phyloP scores from a whole-genome alignment of 1,140 invertebrate genomes.

The Cotesia glomerata region DNA sequence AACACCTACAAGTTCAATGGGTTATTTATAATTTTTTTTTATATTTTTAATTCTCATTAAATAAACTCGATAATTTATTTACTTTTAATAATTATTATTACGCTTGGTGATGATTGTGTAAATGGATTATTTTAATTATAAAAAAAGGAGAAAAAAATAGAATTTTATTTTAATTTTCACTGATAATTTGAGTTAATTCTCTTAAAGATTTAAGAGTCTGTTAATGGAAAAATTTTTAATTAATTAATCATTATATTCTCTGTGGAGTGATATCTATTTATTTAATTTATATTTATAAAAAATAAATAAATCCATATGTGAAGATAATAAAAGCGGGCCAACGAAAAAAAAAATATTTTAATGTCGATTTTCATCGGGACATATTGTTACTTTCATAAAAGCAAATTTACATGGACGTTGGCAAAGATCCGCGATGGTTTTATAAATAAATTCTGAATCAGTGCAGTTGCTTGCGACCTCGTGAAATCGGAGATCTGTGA shows the following conservation, averaged over 20 bases:
- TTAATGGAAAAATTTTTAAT: not conserved
- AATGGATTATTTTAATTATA: no score
- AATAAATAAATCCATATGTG: not conserved
- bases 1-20: not conserved
- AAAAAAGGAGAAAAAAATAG: not conserved
- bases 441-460: conserved; percentile 59
- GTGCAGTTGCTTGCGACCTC: conserved; percentile 38
- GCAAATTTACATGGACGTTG: conserved; percentile 41
- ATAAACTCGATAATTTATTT: not conserved
- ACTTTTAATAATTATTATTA: not conserved
- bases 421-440: conserved; percentile 48
- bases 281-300: no score
- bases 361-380: conserved; percentile 5
- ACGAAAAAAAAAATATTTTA: conserved; percentile 4
- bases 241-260: no score
- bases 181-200: no score
- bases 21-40: not conserved
- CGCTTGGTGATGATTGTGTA: no score
- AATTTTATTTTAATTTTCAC: not conserved
- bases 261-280: no score
- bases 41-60: not conserved
- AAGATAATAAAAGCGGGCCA: not conserved
- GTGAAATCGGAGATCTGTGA: conserved; percentile 45
- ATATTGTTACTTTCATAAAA: conserved; percentile 29
- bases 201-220: no score